These are phyloP conservation scores for Pachyrhynchus sulphureomaculatus DNA, from an alignment of 1,140 invertebrate species.

Conservation along the genomic window DNA sequence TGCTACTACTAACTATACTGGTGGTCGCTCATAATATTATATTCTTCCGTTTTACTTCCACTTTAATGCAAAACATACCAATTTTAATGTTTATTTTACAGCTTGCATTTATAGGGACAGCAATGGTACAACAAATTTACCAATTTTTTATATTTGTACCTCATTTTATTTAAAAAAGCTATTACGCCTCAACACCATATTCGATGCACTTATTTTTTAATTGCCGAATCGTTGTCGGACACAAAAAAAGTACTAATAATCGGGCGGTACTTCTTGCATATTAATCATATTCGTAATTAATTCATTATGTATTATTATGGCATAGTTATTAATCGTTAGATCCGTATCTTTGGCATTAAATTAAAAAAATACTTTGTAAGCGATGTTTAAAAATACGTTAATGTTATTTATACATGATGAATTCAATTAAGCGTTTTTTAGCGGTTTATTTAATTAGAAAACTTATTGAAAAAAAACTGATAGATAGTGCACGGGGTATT, in stretches of 20 bases:
- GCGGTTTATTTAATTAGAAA: slow-evolving; percentile 7
- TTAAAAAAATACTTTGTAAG: neutral
- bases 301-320: slow-evolving; percentile 28
- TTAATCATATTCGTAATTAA: slow-evolving; percentile 18
- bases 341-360: slow-evolving; percentile 12
- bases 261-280: slow-evolving; percentile 17
- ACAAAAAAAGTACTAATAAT: slow-evolving; percentile 10
- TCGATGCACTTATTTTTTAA: slow-evolving; percentile 8
- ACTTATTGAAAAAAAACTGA: no score
- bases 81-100: no score
- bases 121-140: no score
- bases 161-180: no score
- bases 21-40: no score
- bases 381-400: slow-evolving; percentile 8
- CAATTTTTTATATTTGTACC: no score
- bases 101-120: no score
- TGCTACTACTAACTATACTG: no score
- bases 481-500: no score
- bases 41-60: no score
- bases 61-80: no score
- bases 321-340: slow-evolving; percentile 16
- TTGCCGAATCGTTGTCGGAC: neutral
- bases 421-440: slow-evolving; percentile 6
- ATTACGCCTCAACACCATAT: no score
- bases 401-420: neutral